These are phyloP conservation scores for Amiota minor DNA, from an alignment of 2,888 invertebrate species.

Conservation along the genomic window DNA sequence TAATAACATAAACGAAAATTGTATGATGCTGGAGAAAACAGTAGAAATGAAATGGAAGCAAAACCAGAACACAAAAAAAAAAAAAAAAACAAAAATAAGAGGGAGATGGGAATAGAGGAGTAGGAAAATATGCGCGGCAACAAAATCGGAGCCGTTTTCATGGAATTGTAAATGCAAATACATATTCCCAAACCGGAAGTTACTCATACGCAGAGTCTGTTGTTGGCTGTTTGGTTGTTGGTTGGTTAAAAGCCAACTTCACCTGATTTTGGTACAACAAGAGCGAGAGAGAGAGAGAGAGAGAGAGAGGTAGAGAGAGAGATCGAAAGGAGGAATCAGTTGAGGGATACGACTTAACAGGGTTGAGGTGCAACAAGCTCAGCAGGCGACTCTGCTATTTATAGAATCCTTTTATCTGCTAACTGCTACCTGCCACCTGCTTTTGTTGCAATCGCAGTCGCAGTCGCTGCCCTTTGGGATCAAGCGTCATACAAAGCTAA, in stretches of 20 bases:
- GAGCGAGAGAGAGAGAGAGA: too few relatives aligned
- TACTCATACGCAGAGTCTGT: slow-evolving; percentile 27
- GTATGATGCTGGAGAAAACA: not conserved
- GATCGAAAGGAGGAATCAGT: too few relatives aligned
- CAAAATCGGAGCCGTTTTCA: slow-evolving; percentile 13
- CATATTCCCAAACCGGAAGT: slow-evolving; percentile 27
- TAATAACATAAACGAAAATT: not conserved
- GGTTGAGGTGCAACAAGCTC: too few relatives aligned
- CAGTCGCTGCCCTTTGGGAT: slow-evolving; percentile 50
- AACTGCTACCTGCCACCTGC: slow-evolving; percentile 34
- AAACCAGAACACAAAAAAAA: slow-evolving; percentile 2
- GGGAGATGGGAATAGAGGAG: too few relatives aligned
- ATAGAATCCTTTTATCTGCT: slow-evolving; percentile 55
- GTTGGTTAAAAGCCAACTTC: too few relatives aligned
- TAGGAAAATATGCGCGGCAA: slow-evolving; percentile 16
- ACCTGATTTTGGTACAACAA: too few relatives aligned
- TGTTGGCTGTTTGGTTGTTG: too few relatives aligned
- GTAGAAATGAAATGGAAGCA: not conserved
- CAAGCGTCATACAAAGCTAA: slow-evolving; percentile 42
- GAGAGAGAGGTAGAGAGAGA: too few relatives aligned
- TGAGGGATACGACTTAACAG: too few relatives aligned
- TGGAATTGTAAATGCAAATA: slow-evolving; percentile 27
- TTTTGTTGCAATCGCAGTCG: slow-evolving; percentile 17
- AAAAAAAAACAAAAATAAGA: not conserved
- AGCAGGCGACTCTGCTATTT: slow-evolving; percentile 4